These are phyloP conservation scores for Varanus komodoensis DNA, from an alignment of 2,113 vertebrate genomes.

Conservation along the genomic window DNA sequence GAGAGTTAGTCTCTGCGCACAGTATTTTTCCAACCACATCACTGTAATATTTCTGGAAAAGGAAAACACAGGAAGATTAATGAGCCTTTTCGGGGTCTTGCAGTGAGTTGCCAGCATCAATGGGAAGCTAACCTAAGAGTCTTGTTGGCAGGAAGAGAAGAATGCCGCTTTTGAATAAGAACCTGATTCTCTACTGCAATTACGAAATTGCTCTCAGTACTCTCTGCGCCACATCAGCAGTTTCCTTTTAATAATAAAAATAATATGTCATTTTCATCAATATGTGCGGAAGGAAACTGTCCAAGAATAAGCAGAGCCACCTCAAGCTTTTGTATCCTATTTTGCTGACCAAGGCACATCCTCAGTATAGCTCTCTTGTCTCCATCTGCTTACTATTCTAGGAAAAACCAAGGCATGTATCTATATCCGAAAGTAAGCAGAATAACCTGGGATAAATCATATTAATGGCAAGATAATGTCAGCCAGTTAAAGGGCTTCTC, in stretches of 20 bases:
- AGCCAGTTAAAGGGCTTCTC: neutral
- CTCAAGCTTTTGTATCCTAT: neutral
- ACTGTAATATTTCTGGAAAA: neutral
- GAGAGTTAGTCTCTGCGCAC: neutral
- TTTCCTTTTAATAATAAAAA: neutral
- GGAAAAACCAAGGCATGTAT: neutral
- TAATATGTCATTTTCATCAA: conserved; percentile 14
- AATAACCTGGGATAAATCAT: conserved; percentile 17
- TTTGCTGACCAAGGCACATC: conserved; percentile 10
- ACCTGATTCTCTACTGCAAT: neutral
- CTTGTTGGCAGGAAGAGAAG: neutral
- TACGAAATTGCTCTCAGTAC: neutral
- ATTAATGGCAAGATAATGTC: neutral
- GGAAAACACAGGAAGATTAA: conserved; percentile 16
- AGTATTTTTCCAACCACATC: neutral
- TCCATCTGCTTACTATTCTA: fast-evolving
- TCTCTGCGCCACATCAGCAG: conserved; percentile 2
- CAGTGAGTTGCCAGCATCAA: neutral
- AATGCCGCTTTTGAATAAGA: neutral
- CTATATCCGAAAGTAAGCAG: fast-evolving
- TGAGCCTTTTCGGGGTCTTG: neutral
- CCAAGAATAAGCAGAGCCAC: conserved; percentile 7
- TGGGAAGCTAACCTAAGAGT: neutral
- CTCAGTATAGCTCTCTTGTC: conserved; percentile 10
- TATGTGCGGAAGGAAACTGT: neutral